Evolutionary conservation across 2,113 vertebrate genomes (phyloP).

Genomic region (Gila orcuttii): DNA sequence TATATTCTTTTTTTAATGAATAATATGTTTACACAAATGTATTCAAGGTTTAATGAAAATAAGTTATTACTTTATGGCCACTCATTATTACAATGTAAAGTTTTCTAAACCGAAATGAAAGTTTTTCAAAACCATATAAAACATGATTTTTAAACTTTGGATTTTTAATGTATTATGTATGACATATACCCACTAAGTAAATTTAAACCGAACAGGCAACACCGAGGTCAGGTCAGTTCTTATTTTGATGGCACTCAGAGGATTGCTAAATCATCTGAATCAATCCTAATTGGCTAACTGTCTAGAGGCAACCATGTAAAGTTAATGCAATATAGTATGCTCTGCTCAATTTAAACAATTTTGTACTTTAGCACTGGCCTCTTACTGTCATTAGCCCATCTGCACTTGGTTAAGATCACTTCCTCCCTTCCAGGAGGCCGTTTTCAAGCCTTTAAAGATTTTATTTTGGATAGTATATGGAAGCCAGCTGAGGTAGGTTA

Average conservation of each 20-base stretch:
- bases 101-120: background rate
- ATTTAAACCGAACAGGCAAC: background rate
- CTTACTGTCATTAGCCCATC: slow-evolving; percentile 33
- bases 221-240: background rate
- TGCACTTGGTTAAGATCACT: slow-evolving; percentile 28
- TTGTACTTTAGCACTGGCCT: slow-evolving; percentile 12
- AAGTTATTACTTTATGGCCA: background rate
- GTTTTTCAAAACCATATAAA: background rate
- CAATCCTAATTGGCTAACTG: slow-evolving; percentile 37
- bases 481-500: slow-evolving; percentile 28
- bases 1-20: background rate
- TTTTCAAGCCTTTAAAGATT: slow-evolving; percentile 29
- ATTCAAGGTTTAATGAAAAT: background rate
- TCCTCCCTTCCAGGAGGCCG: background rate
- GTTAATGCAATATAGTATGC: slow-evolving; percentile 12
- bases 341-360: slow-evolving; percentile 7
- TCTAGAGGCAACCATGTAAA: slow-evolving; percentile 5
- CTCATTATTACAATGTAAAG: background rate
- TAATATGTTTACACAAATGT: too few relatives aligned
- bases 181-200: background rate
- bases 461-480: background rate
- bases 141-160: background rate
- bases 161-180: background rate
- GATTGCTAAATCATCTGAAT: slow-evolving; percentile 28
- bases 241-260: background rate